Evolutionary conservation across 1,140 invertebrate genomes (phyloP), one percentile per base, ranked within the genome.

Genomic region (Drosophila miranda): DNA sequence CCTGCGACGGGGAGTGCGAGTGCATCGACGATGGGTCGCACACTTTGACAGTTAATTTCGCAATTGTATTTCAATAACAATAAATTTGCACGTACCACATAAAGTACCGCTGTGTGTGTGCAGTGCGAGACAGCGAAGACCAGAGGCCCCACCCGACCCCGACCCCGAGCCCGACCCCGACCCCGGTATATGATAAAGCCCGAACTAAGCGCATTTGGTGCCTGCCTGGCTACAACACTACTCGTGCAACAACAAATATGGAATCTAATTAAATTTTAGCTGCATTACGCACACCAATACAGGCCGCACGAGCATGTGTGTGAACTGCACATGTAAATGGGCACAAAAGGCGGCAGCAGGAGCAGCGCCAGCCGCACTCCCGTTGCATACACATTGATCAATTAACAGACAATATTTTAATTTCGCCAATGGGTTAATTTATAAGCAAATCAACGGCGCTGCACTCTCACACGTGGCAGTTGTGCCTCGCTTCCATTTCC

Each of bases 21-120:
- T 77, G 58, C 71, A 82, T 82, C 75, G 77, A 66, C 82, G 64
- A 72, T 76, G 69, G 82, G 53, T 82, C 78, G 78, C 88, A 87
- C 84, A 89, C 86, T 89, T 80, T 89, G 89, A 89, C 84, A 90
- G 89, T 90, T 90, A 90, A 90, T 90, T 90, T 90, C 83, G 89
- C 89, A 90, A 90, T 90, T 90, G 89, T 90, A 90, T 89, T 90
- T 89, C 84, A 89, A 90, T 90, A 90, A 75, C 89, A 78, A 90
- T 90, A 90, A 90, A 90, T 90, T 83, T 63, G 61, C 74, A 68
- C 70, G 71, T 74, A 67, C 60, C 72, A 81, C 82, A 82, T 77
- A 73, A 89, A 78, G 73, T 82, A 69, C 67, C 62, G 63, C 49
- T 59, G 57, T 52, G 59, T 30, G 28, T 52, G 48, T 48, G n/a